Conservation (phyloP, 2,113 vertebrate genomes). For the Semnornis frantzii region DNA sequence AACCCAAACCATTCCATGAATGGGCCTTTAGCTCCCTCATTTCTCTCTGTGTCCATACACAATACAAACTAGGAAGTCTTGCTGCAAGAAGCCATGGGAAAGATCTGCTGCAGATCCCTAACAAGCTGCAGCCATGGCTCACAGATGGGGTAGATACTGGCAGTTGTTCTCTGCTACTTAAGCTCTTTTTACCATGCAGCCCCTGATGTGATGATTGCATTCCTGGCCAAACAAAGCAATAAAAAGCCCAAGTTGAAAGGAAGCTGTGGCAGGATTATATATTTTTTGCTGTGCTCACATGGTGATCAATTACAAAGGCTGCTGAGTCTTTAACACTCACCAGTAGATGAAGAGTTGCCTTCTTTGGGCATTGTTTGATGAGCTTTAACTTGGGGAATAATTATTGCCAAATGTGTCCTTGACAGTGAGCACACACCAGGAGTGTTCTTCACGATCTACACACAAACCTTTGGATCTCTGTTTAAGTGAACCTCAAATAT, state of each 20-base stretch:
- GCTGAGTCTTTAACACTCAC: not conserved
- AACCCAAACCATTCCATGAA: too few relatives aligned
- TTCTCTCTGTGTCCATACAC: not conserved
- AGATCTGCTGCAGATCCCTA: not conserved
- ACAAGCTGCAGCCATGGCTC: not conserved
- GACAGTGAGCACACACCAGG: not conserved
- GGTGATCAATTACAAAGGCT: slow-evolving; percentile 46
- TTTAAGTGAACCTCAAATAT: not conserved
- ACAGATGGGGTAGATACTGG: not conserved
- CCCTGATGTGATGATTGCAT: not conserved
- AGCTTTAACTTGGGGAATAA: slow-evolving; percentile 31
- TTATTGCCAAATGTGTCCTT: slow-evolving; percentile 17
- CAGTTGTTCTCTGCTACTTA: not conserved
- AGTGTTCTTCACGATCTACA: not conserved
- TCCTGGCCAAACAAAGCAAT: slow-evolving; percentile 12
- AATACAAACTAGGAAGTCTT: not conserved
- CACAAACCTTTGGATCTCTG: not conserved
- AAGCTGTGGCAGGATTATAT: not conserved
- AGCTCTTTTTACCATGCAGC: slow-evolving; percentile 1
- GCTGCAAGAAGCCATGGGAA: not conserved
- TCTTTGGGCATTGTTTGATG: slow-evolving; percentile 44
- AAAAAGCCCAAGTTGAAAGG: slow-evolving; percentile 39
- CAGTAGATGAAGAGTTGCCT: slow-evolving; percentile 35
- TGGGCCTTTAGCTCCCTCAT: not conserved
- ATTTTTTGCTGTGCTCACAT: slow-evolving; percentile 27